Percentiles rank a stretch among this genome's conserved stretches.
Conservation (phyloP, 2,888 invertebrate species). For the Ephialtes manifestator region DNA sequence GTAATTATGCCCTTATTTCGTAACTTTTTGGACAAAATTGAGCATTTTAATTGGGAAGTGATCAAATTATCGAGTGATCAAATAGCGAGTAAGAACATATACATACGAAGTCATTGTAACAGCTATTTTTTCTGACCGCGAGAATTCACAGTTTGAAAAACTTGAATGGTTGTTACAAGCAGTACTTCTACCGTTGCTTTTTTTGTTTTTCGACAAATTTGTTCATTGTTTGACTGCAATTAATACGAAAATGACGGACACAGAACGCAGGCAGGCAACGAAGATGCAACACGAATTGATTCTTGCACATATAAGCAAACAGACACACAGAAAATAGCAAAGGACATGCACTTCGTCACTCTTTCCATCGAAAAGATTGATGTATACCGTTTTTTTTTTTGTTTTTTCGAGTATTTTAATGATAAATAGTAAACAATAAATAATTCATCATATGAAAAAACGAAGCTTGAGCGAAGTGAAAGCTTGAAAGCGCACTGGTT, state of each 20-base stretch:
- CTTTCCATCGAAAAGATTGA: slow-evolving; percentile 26
- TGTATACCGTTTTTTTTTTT: slow-evolving; percentile 1
- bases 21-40: too few species aligned
- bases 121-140: too few species aligned
- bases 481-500: slow-evolving; percentile 61
- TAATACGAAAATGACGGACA: slow-evolving; percentile 35
- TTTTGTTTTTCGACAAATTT: slow-evolving; percentile 11
- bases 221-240: slow-evolving; percentile 2
- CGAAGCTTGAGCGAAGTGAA: slow-evolving; percentile 57
- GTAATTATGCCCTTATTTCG: too few species aligned
- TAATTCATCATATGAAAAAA: slow-evolving; percentile 48
- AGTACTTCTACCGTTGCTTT: not conserved
- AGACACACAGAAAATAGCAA: slow-evolving; percentile 47
- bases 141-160: too few species aligned
- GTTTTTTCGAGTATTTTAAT: slow-evolving; percentile 15
- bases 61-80: too few species aligned
- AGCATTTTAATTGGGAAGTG: too few species aligned
- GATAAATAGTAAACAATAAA: slow-evolving; percentile 13
- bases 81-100: too few species aligned
- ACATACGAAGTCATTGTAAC: too few species aligned
- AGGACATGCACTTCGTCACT: slow-evolving; percentile 58
- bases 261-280: slow-evolving; percentile 60
- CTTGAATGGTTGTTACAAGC: too few species aligned
- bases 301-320: slow-evolving; percentile 48
- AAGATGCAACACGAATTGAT: slow-evolving; percentile 56